Percentiles rank a stretch among this genome's conserved stretches.
phyloP scores from a whole-genome alignment of 2,888 invertebrate species.

The Dasysyrphus tricinctus region DNA sequence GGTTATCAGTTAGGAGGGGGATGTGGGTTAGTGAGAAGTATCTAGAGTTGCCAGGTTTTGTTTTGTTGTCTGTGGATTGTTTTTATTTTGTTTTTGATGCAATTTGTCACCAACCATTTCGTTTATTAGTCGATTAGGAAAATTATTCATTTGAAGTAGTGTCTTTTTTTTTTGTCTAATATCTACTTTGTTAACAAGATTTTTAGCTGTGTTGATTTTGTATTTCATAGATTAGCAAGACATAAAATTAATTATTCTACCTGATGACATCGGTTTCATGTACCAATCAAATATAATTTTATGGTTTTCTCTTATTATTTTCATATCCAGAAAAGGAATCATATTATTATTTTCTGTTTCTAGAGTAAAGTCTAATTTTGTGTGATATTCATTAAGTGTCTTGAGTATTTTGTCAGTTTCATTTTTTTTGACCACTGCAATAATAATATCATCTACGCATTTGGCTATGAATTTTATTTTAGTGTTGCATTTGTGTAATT shows the following conservation, averaged over 20 bases:
- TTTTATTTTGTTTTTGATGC: not conserved
- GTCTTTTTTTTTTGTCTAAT: not conserved
- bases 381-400: not conserved
- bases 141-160: not conserved
- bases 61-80: not conserved
- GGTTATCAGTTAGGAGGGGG: no score
- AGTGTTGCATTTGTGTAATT: not conserved
- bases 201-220: not conserved
- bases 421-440: not conserved
- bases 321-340: not conserved
- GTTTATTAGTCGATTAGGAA: no score
- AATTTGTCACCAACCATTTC: not conserved
- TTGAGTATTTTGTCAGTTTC: not conserved
- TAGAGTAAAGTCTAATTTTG: not conserved
- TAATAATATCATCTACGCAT: not conserved
- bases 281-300: no score
- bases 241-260: no score
- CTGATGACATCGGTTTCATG: no score
- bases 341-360: not conserved
- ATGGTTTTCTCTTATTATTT: not conserved
- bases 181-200: not conserved
- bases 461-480: not conserved
- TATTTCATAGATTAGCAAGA: no score
- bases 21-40: not conserved
- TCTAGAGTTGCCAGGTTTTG: not conserved